Base-by-base conservation (phyloP, 2,888 invertebrate genomes). In the Ormyrus rosae region DNA sequence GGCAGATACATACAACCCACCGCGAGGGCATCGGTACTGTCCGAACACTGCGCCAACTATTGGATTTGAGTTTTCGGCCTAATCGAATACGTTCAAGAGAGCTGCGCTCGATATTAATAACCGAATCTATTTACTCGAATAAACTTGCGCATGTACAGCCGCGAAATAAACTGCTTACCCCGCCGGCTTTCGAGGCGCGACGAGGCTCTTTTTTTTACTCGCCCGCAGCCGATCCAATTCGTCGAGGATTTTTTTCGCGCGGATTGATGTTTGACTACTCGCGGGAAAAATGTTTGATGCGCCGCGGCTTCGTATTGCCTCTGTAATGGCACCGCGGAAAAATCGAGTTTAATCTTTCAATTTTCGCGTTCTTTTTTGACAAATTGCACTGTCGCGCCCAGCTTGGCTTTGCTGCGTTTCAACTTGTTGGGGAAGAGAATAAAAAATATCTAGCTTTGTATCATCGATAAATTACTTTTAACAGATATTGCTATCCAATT, bases 41-140 rank as follows among this genome's bases (percentile, higher is more conserved):
- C 83, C 83, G 82, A 83, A 84, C 34, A 34, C 83, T 84, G 80
- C 82, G 55, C 63, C 48, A 84, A 84, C 85, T 85, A 87, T 87
- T 85, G 84, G 84, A 84, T 86, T 85, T 81, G 84, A 86, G 84
- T 86, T 85, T 85, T 84, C 83, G 74, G 85, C 82, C 82, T 85
- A 86, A 86, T 86, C 83, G 85, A 85, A 85, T 86, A 81, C 82
- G 81, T 78, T 82, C 83, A 81, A 84, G 83, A 83, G 80, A 55
- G 61, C 7, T 2, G 46, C 67, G 67, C 67, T 83, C 79, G 82
- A 81, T 83, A 83, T 84, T 84, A 84, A 83, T 83, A 83, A 84
- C 83, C 61, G 82, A 82, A 84, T 84, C 79, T 81, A 81, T 84
- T 82, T 83, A 82, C 63, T 69, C 63, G 77, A 71, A 71, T 80